Evolutionary conservation across 2,797 vertebrate species (phyloP), one percentile per base, ranked within the genome.

Genomic region (Moxostoma hubbsi): DNA sequence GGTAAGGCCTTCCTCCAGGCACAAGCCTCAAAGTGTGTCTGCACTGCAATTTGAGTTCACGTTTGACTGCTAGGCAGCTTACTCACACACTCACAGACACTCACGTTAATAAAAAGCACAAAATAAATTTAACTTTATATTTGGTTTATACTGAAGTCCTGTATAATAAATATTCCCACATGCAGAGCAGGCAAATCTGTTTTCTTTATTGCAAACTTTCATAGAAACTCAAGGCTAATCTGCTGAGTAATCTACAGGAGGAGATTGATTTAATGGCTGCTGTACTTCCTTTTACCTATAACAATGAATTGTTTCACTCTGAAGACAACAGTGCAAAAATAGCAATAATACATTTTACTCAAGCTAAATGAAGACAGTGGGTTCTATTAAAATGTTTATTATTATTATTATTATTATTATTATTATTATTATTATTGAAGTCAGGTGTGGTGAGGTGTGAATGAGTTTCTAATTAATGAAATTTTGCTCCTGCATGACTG

Each of bases 211-310:
- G 10, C 36, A 90, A 90, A 91, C 90, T 82, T 61, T 75, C 82
- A 71, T 79, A 77, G 89, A 86, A 88, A 88, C 81, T 83, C 9
- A 65, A 82, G 73, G 68, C 75, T 70, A 83, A 86, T 85, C 80
- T 79, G 84, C 83, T 84, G 71, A 81, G 83, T 89, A 88, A 90
- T 90, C 85, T 88, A 84, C 64, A 1, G 53, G 36, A 68, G 86
- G 87, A 90, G 90, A 89, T 71, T 84, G 57, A 50, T 46, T 58
- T 57, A 68, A 64, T 82, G 11, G 57, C 46, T 80, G 73, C 15
- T 16, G 46, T 54, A 24, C 16, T 62, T 54, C 75, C 55, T 36
- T 61, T 43, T 62, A 73, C 59, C 75, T 58, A 57, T 57, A 46
- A 75, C 81, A 79, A 67, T 36, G 36, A 66, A 54, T 55, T 61